These are phyloP conservation scores for Monopis laevigella DNA, from an alignment of 2,888 invertebrate species.

Conservation along the genomic window DNA sequence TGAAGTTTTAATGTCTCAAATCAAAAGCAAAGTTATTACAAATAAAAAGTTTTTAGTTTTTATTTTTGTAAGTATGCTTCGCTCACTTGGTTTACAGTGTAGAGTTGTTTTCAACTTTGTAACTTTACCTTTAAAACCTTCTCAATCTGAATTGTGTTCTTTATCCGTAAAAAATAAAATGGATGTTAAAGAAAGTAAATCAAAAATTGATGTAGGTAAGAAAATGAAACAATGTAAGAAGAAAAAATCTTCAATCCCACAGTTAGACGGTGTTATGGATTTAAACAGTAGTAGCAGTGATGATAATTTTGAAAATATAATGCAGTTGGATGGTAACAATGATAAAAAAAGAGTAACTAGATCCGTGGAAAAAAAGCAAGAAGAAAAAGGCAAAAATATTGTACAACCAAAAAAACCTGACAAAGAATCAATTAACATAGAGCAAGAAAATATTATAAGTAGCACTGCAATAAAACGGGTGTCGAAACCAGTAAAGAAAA, in stretches of 20 bases:
- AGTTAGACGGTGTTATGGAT: conserved; percentile 67
- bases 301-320: conserved; percentile 27
- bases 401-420: neutral
- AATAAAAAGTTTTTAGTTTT: conserved; percentile 76
- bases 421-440: neutral
- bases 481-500: neutral
- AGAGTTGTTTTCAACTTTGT: conserved; percentile 84
- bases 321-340: conserved; percentile 45
- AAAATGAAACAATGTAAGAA: conserved; percentile 23
- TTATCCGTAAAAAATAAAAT: conserved; percentile 55
- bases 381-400: conserved; percentile 3
- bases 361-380: conserved; percentile 1
- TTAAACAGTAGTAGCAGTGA: conserved; percentile 16
- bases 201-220: conserved; percentile 17
- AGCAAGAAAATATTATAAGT: neutral
- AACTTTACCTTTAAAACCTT: conserved; percentile 77
- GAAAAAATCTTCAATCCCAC: conserved; percentile 41
- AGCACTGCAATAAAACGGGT: neutral
- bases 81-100: conserved; percentile 83
- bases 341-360: conserved; percentile 22
- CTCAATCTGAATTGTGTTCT: conserved; percentile 69
- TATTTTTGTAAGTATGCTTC: conserved; percentile 78
- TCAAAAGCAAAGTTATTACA: conserved; percentile 69
- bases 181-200: conserved; percentile 22
- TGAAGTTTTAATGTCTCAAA: conserved; percentile 61